phyloP scores from a whole-genome alignment of 2,888 invertebrate species.

The Luperina testacea region DNA sequence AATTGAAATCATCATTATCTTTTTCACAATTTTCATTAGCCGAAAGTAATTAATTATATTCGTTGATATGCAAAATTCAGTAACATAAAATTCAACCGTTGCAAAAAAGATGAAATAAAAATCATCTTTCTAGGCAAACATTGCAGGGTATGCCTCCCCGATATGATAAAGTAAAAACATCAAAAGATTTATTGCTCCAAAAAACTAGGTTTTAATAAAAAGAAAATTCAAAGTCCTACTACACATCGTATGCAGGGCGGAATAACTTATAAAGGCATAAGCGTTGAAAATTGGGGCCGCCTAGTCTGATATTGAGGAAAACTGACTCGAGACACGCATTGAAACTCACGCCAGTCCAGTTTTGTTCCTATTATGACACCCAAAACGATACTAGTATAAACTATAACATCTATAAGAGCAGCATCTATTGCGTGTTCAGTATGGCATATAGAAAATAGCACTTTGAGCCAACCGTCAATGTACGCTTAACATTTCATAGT shows the following conservation, averaged over 20 bases:
- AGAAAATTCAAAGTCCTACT: constrained; percentile 76
- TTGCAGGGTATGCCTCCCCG: constrained; percentile 29
- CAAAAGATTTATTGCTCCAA: constrained; percentile 59
- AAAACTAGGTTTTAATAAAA: constrained; percentile 71
- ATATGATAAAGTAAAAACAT: constrained; percentile 49
- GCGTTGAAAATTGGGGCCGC: constrained; percentile 87
- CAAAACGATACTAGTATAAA: constrained; percentile 45
- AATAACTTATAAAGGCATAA: constrained; percentile 86
- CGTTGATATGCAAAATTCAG: constrained; percentile 3
- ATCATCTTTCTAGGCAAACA: constrained; percentile 11
- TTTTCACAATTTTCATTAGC: not conserved
- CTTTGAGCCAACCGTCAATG: constrained; percentile 29
- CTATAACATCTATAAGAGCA: constrained; percentile 10
- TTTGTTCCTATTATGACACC: constrained; percentile 65
- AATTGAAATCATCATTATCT: too few relatives aligned
- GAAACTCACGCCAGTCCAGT: constrained; percentile 85
- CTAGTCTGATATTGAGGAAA: constrained; percentile 83
- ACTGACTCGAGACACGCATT: constrained; percentile 87
- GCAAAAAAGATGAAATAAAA: constrained; percentile 20
- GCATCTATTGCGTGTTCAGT: constrained; percentile 27
- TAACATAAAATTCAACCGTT: not conserved
- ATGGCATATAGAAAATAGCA: not conserved
- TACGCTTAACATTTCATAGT: constrained; percentile 31
- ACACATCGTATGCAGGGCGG: constrained; percentile 82
- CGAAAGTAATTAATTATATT: not conserved